Conservation (phyloP, 2,888 invertebrate species). For the Panzeria rudis region DNA sequence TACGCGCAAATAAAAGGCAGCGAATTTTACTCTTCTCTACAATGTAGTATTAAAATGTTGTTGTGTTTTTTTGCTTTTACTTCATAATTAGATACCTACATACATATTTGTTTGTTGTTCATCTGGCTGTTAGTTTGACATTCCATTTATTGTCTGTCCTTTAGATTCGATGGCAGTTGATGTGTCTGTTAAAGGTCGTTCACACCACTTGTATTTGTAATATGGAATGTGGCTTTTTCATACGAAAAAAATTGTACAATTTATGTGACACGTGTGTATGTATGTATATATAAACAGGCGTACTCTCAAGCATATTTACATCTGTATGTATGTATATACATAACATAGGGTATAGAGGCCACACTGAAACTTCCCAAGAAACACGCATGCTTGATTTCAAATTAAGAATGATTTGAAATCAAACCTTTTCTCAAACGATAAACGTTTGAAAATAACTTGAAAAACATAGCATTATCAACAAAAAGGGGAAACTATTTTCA, state of each 20-base stretch:
- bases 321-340: not conserved
- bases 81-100: constrained; percentile 9
- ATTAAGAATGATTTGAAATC: too few species aligned
- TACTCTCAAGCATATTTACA: not conserved
- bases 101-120: constrained; percentile 20
- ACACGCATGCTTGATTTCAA: too few species aligned
- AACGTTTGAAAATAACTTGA: too few species aligned
- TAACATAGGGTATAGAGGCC: not conserved
- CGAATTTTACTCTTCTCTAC: constrained; percentile 26
- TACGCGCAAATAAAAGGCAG: constrained; percentile 16
- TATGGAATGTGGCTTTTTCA: constrained; percentile 18
- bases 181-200: constrained; percentile 19
- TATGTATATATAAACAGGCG: too few species aligned
- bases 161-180: not conserved
- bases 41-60: constrained; percentile 12
- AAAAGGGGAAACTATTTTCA: too few species aligned
- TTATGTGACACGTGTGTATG: too few species aligned
- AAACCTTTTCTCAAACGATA: too few species aligned
- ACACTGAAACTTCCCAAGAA: too few species aligned
- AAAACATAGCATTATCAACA: too few species aligned
- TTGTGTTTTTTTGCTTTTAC: not conserved
- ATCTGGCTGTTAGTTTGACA: constrained; percentile 42
- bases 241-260: constrained; percentile 19
- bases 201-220: constrained; percentile 6
- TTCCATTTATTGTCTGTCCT: constrained; percentile 44